Percentiles rank a stretch among this genome's conserved stretches.
These are phyloP conservation scores for Thymelicus lineola DNA, from an alignment of 2,888 invertebrate species.

Conservation along the genomic window DNA sequence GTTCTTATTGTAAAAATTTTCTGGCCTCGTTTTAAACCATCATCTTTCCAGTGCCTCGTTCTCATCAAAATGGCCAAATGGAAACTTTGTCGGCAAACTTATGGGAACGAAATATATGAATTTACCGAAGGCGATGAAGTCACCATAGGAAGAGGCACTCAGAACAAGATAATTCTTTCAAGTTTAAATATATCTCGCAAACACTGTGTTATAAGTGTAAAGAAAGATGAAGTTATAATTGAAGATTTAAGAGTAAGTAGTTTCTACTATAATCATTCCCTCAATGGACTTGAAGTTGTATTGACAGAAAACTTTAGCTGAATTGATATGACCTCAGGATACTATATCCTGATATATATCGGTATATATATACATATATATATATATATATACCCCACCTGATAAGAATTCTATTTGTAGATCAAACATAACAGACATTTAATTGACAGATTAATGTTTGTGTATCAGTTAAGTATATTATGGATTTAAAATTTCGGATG, in stretches of 20 bases:
- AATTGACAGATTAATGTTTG: no score
- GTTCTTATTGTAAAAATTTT: no score
- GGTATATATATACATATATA: no score
- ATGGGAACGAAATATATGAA: slow-evolving; percentile 62
- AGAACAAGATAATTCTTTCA: slow-evolving; percentile 64
- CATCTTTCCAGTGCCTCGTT: not conserved
- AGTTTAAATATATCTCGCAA: slow-evolving; percentile 74
- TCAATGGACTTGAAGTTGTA: no score
- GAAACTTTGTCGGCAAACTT: slow-evolving; percentile 67
- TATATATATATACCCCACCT: no score
- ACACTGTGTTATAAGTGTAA: slow-evolving; percentile 66
- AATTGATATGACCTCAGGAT: not conserved
- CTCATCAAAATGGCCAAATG: slow-evolving; percentile 65
- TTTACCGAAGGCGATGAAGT: slow-evolving; percentile 66
- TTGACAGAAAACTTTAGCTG: no score
- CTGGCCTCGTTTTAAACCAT: no score
- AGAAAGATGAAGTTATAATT: slow-evolving; percentile 60
- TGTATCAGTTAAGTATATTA: no score
- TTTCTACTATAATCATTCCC: no score
- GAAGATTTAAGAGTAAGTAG: slow-evolving; percentile 68
- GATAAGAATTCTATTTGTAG: not conserved
- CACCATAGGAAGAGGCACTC: slow-evolving; percentile 66
- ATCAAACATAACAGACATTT: no score
- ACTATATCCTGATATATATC: no score
- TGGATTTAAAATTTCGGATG: no score